phyloP scores from a whole-genome alignment of 2,888 invertebrate species.

The Mesochorus sp. region DNA sequence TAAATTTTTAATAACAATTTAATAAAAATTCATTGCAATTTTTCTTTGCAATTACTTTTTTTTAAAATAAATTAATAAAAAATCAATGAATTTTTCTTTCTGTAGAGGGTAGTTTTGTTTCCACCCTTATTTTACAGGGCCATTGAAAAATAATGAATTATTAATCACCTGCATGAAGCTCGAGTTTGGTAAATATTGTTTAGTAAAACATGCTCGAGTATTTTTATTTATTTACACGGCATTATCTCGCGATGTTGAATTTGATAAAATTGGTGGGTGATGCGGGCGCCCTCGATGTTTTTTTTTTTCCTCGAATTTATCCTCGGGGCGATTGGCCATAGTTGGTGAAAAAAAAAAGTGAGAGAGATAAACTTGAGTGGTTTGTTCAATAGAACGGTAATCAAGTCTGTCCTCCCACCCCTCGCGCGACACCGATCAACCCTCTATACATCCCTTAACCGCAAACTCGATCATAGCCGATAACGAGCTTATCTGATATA shows the following conservation, averaged over 20 bases:
- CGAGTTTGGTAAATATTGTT: conserved; percentile 67
- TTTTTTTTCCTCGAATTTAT: conserved; percentile 43
- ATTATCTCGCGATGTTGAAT: conserved; percentile 3
- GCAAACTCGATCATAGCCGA: conserved; percentile 70
- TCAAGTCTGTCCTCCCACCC: conserved; percentile 66
- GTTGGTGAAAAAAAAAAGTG: conserved; percentile 23
- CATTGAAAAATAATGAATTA: conserved; percentile 66
- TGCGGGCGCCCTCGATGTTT: conserved; percentile 55
- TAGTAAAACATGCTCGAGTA: conserved; percentile 70
- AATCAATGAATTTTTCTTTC: too few species aligned
- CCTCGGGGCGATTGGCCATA: conserved; percentile 50
- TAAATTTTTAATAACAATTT: too few species aligned
- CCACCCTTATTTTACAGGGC: neutral
- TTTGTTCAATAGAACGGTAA: conserved; percentile 71
- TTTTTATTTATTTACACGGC: conserved; percentile 42
- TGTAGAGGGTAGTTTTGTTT: neutral
- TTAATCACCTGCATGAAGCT: conserved; percentile 67
- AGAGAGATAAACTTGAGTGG: conserved; percentile 65
- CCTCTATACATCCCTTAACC: conserved; percentile 40
- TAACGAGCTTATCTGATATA: conserved; percentile 76
- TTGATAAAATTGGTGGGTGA: conserved; percentile 8
- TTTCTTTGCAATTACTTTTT: neutral
- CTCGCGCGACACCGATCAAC: neutral
- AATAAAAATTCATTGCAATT: too few species aligned
- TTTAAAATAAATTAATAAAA: too few species aligned